Percentiles rank a stretch among this genome's conserved stretches.
Conservation (phyloP, 2,888 invertebrate genomes). For the Hypsopygia costalis region DNA sequence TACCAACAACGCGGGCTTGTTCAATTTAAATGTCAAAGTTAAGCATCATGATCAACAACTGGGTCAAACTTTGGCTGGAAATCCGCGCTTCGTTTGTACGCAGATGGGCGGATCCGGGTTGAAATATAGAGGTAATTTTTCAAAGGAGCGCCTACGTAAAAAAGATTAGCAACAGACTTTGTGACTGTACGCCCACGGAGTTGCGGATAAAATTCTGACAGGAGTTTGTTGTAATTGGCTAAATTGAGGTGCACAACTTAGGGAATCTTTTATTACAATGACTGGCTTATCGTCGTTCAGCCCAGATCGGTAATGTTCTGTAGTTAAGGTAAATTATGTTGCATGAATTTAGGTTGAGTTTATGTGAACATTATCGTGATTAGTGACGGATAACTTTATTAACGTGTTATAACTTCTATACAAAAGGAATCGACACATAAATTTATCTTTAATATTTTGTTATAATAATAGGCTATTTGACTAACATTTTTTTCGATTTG, state of each 20-base stretch:
- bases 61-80: conserved; percentile 20
- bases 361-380: neutral
- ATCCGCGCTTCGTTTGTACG: conserved; percentile 20
- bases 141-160: conserved; percentile 21
- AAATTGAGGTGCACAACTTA: conserved; percentile 4
- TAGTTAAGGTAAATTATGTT: neutral
- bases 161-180: conserved; percentile 16
- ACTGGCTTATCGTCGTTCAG: neutral
- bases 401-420: too few species aligned
- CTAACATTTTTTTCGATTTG: too few species aligned
- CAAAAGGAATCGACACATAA: too few species aligned
- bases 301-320: neutral
- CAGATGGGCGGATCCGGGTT: conserved; percentile 26
- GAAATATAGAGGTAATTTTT: conserved; percentile 43
- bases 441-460: too few species aligned
- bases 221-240: conserved; percentile 4
- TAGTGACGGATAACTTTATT: too few species aligned
- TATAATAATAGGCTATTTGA: too few species aligned
- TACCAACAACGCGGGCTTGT: conserved; percentile 1
- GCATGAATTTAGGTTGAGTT: neutral
- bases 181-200: conserved; percentile 3
- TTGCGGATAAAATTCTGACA: neutral
- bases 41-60: conserved; percentile 16
- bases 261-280: neutral
- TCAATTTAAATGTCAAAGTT: conserved; percentile 23